Evolutionary conservation across 1,140 invertebrate species (phyloP).

Genomic region (Carposina sasakii): DNA sequence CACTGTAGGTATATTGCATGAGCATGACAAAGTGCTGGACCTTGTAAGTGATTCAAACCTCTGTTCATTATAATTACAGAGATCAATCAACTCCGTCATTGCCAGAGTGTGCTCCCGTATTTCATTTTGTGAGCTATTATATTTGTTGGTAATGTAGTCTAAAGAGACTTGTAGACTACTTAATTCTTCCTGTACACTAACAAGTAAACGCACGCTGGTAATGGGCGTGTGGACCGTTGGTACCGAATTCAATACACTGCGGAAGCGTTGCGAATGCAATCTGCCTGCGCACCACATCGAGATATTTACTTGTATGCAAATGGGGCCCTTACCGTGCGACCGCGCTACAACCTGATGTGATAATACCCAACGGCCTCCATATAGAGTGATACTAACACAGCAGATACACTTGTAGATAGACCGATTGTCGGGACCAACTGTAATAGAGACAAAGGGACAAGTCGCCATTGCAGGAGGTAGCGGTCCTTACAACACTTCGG

Average conservation of each 20-base stretch:
- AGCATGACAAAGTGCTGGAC: too few species aligned
- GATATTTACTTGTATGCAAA: slow-evolving; percentile 69
- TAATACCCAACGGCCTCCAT: slow-evolving; percentile 56
- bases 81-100: too few species aligned
- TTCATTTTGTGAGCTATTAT: too few species aligned
- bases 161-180: too few species aligned
- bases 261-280: slow-evolving; percentile 54
- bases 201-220: slow-evolving; percentile 50
- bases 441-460: slow-evolving; percentile 62
- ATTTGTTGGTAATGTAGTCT: too few species aligned
- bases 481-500: too few species aligned
- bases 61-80: too few species aligned
- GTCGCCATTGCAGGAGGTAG: slow-evolving; percentile 28
- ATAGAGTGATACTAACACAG: slow-evolving; percentile 61
- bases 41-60: too few species aligned
- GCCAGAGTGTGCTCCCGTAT: too few species aligned
- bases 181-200: too few species aligned
- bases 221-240: slow-evolving; percentile 42
- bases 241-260: slow-evolving; percentile 60
- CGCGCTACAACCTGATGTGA: slow-evolving; percentile 56
- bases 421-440: slow-evolving; percentile 32
- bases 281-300: slow-evolving; percentile 51
- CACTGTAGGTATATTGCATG: too few species aligned
- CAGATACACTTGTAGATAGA: slow-evolving; percentile 58
- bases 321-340: slow-evolving; percentile 56